Evolutionary conservation across 2,113 vertebrate genomes (phyloP).

Genomic region (Prinia subflava): DNA sequence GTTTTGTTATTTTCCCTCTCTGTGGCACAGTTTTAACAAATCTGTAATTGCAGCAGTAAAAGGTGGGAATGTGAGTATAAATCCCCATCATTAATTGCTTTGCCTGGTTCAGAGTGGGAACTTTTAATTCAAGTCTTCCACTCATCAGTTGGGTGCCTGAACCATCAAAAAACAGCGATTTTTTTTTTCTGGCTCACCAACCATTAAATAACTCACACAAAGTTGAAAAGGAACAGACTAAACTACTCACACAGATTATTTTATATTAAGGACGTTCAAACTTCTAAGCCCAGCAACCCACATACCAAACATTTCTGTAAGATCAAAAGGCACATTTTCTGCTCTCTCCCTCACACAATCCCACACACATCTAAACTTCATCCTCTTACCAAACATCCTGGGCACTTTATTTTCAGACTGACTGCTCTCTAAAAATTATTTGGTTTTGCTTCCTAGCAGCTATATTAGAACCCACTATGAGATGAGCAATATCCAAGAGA

Average conservation of each 20-base stretch:
- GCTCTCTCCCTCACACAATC: constrained; percentile 19
- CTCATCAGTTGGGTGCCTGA: constrained; percentile 26
- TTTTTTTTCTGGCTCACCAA: constrained; percentile 8
- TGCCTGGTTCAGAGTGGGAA: neutral
- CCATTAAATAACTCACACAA: constrained; percentile 15
- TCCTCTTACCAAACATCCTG: neutral
- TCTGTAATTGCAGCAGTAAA: neutral
- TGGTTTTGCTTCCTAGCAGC: neutral
- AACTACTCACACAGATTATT: constrained; percentile 41
- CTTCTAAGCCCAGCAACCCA: constrained; percentile 25
- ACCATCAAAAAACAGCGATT: neutral
- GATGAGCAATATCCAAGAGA: neutral
- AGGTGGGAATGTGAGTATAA: neutral
- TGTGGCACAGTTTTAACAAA: neutral
- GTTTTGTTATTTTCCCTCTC: neutral
- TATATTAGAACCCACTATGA: neutral
- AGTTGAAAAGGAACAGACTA: constrained; percentile 5
- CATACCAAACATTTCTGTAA: constrained; percentile 35
- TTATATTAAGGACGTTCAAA: constrained; percentile 32
- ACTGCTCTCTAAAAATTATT: neutral
- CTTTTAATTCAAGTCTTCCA: neutral
- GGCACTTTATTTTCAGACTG: neutral
- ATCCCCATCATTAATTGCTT: constrained; percentile 36
- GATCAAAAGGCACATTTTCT: constrained; percentile 41
- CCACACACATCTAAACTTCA: neutral